Percentiles rank a stretch among this genome's conserved stretches.
Evolutionary conservation across 2,888 invertebrate genomes (phyloP).

Genomic region (Apodemia hepburni): DNA sequence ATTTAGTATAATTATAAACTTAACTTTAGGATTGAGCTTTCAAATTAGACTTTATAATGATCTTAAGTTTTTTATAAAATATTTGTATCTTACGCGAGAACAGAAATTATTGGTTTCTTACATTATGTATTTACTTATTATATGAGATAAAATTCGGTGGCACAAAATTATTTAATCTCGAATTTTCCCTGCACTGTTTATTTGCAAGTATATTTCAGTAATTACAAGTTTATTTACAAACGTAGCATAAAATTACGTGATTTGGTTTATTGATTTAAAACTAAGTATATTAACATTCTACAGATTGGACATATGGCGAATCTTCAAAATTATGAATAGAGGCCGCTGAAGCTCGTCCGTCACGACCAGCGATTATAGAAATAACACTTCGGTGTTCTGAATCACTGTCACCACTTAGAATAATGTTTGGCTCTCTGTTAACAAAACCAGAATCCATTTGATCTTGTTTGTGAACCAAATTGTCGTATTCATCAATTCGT

Average conservation of each 20-base stretch:
- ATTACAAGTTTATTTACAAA: slow-evolving; percentile 20
- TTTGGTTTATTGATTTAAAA: slow-evolving; percentile 33
- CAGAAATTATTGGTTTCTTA: slow-evolving; percentile 1
- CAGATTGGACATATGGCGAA: slow-evolving; percentile 56
- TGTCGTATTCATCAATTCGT: slow-evolving; percentile 50
- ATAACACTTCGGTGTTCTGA: slow-evolving; percentile 73
- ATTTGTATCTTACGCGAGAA: background rate
- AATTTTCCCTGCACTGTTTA: background rate
- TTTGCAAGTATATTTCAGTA: background rate
- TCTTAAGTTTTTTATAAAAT: background rate
- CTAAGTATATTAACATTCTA: slow-evolving; percentile 55
- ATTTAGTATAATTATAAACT: background rate
- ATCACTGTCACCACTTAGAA: slow-evolving; percentile 71
- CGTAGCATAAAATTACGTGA: slow-evolving; percentile 8
- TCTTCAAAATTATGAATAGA: slow-evolving; percentile 59
- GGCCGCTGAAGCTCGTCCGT: slow-evolving; percentile 54
- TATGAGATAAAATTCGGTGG: slow-evolving; percentile 52
- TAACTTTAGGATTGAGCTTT: background rate
- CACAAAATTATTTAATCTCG: slow-evolving; percentile 21
- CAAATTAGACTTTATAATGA: background rate
- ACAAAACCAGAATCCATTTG: slow-evolving; percentile 72
- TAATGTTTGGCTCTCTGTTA: slow-evolving; percentile 65
- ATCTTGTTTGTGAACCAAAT: slow-evolving; percentile 46
- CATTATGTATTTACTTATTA: slow-evolving; percentile 19
- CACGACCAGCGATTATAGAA: slow-evolving; percentile 65